A percentile compares a stretch with the other conserved stretches of the same genome.
Evolutionary conservation across 2,888 invertebrate species (phyloP).

Genomic region (Matsumyia berberina): DNA sequence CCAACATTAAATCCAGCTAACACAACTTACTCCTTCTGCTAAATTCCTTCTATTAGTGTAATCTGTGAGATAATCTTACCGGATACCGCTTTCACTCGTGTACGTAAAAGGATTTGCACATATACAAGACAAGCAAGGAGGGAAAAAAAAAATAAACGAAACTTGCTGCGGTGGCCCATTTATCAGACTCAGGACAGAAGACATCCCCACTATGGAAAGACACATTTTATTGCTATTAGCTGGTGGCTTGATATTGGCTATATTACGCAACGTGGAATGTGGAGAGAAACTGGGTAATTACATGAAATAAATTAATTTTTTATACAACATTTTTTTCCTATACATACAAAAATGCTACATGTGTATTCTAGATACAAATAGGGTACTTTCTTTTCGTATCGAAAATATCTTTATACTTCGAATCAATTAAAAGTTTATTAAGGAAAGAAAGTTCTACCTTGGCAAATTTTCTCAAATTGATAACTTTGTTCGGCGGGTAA

Average conservation of each 20-base stretch:
- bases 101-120: slow-evolving; percentile 47
- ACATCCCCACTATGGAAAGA: slow-evolving; percentile 62
- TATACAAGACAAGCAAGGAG: slow-evolving; percentile 15
- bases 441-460: slow-evolving; percentile 24
- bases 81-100: slow-evolving; percentile 31
- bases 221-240: slow-evolving; percentile 73
- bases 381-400: neutral
- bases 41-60: slow-evolving; percentile 68
- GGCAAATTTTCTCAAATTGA: slow-evolving; percentile 24
- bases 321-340: neutral
- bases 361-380: neutral
- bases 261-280: slow-evolving; percentile 68
- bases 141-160: slow-evolving; percentile 57
- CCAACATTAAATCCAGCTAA: slow-evolving; percentile 46
- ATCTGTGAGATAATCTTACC: slow-evolving; percentile 67
- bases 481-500: slow-evolving; percentile 30
- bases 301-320: slow-evolving; percentile 33
- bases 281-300: slow-evolving; percentile 74
- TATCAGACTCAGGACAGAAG: slow-evolving; percentile 55
- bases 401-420: slow-evolving; percentile 14
- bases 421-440: slow-evolving; percentile 66
- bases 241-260: slow-evolving; percentile 70
- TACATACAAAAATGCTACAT: neutral
- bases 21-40: slow-evolving; percentile 41
- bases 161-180: slow-evolving; percentile 39